Evolutionary conservation across 2,888 invertebrate genomes (phyloP).

Genomic region (Catocala fraxini): DNA sequence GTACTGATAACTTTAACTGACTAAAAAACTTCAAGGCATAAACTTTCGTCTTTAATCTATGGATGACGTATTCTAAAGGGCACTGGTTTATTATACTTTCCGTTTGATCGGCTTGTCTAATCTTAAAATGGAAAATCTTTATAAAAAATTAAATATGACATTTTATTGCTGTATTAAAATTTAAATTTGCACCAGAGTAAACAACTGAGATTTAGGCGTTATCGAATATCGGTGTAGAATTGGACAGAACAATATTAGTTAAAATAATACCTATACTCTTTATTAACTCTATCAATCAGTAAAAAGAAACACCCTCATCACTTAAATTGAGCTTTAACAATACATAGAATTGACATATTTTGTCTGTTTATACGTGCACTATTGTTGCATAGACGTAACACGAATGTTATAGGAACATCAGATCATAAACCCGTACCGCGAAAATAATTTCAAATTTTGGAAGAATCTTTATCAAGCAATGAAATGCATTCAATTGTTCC

Average conservation of each 20-base stretch:
- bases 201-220: slow-evolving; percentile 75
- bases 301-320: slow-evolving; percentile 81
- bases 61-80: slow-evolving; percentile 86
- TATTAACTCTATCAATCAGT: slow-evolving; percentile 69
- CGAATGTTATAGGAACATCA: slow-evolving; percentile 85
- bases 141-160: slow-evolving; percentile 79
- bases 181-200: slow-evolving; percentile 77
- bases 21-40: slow-evolving; percentile 86
- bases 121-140: slow-evolving; percentile 76
- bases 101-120: slow-evolving; percentile 78
- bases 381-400: slow-evolving; percentile 73
- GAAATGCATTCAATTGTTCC: slow-evolving; percentile 78
- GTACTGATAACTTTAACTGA: slow-evolving; percentile 85
- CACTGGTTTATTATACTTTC: slow-evolving; percentile 85
- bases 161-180: slow-evolving; percentile 83
- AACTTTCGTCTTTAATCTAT: slow-evolving; percentile 81
- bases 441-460: slow-evolving; percentile 82
- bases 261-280: slow-evolving; percentile 71
- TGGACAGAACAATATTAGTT: slow-evolving; percentile 81
- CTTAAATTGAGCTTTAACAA: slow-evolving; percentile 84
- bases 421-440: slow-evolving; percentile 85
- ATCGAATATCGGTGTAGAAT: slow-evolving; percentile 71
- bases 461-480: slow-evolving; percentile 75
- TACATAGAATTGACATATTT: slow-evolving; percentile 80
- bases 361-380: slow-evolving; percentile 70